Evolutionary conservation across 2,797 vertebrate genomes (phyloP), one percentile per base, ranked within the genome.

Genomic region (Percopsis omiscomaycus): DNA sequence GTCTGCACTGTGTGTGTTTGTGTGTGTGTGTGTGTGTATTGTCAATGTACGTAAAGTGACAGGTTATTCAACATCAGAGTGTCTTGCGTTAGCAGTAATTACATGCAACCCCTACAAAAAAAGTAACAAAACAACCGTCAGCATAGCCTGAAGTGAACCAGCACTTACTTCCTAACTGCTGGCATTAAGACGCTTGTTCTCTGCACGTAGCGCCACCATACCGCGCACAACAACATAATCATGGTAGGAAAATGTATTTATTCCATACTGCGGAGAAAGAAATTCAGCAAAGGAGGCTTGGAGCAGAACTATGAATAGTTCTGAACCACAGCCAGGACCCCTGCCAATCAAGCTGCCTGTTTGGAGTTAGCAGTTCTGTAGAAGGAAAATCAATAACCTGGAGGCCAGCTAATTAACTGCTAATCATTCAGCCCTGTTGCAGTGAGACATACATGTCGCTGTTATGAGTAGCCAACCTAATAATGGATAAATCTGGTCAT

Each of bases 361-460:
- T 79, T 68, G 63, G 68, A 77, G 73, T 83, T 79, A 67, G 57
- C 74, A 75, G 78, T 78, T 77, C 73, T 73, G 73, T 63, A 61
- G 67, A 80, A 76, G 70, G 72, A 86, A 84, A 88, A 89, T 91
- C 87, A 79, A 86, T 87, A 88, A 82, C 82, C 79, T 83, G 64
- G 61, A 88, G 74, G 83, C 73, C 78, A 80, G 81, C 83, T 88
- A 87, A 90, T 90, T 89, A 90, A 86, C 78, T 82, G 68, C 73
- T 83, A 85, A 85, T 89, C 75, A 86, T 89, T 87, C 84, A 78
- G 77, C 69, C 78, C 82, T 72, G 69, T 84, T 78, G 85, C 83
- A 77, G 83, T 68, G 68, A 81, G 78, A 80, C 78, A 84, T 84
- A 72, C 81, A 85, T 75, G 83, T 80, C 61, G 66, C 68, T 65